Base-by-base conservation (phyloP, 2,888 invertebrate genomes). In the Stenotaenia linearis region DNA sequence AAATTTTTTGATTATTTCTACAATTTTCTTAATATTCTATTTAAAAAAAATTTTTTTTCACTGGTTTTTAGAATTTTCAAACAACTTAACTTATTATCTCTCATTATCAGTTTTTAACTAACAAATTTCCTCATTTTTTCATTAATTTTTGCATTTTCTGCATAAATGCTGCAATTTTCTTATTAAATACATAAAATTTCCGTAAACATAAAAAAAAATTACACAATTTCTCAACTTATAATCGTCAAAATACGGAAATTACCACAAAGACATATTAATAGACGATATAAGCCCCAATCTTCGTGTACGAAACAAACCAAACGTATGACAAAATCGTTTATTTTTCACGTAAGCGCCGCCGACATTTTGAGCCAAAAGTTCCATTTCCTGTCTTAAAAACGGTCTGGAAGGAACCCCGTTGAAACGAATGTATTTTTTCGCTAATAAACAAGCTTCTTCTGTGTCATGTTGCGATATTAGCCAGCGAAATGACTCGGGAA, bases 401-500 rank as follows among this genome's bases (percentile, higher is more conserved):
- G 45, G 25, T 77, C 40, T 37, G 6, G 45, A 45, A 5, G 77
- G 77, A n/a, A 77, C 28, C 7, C 23, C 37, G 23, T 77, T 77
- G 40, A 37, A 77, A 23, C 45, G 18, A 15, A 77, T 77, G 28
- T 77, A 77, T 25, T 77, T 77, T 21, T 40, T 32, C 3, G 45
- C 37, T n/a, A 45, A 4, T 45, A 37, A 28, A 28, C 45, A n/a
- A 12, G 81, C 80, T 25, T 78, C 37, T 32, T 78, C 79, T 23
- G 75, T 75, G 21, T 79, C 61, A 12, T 79, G 78, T 18, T 76
- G 80, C 18, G 80, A 78, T 61, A 81, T 40, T 25, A 80, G 77
- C 81, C 81, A 81, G 5, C 81, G 56, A 18, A 81, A 40, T 7
- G 81, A 81, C 77, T 81, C 81, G 12, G 81, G 81, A 15, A 80